Percentiles rank a stretch among this genome's conserved stretches.
Evolutionary conservation across 2,888 invertebrate species (phyloP).

Genomic region (Sinotaia quadrata): DNA sequence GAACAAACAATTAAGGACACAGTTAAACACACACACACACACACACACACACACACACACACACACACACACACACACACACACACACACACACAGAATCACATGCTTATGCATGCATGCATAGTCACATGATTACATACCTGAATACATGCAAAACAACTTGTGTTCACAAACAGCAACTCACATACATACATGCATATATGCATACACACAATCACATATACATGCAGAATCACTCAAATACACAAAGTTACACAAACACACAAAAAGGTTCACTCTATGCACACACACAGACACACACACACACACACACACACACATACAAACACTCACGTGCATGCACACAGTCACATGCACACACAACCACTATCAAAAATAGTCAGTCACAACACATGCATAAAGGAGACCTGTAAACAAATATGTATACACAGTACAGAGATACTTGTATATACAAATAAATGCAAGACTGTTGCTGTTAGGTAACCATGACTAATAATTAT

Average conservation of each 20-base stretch:
- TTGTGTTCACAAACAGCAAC: background rate
- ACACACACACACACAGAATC: background rate
- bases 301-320: background rate
- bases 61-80: background rate
- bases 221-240: background rate
- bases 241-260: background rate
- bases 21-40: background rate
- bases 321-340: background rate
- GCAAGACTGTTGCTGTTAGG: too few species aligned
- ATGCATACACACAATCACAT: background rate
- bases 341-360: background rate
- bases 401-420: too few species aligned
- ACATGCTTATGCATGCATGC: background rate
- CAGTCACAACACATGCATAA: too few species aligned
- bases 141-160: slow-evolving; percentile 4
- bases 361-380: too few species aligned
- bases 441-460: too few species aligned
- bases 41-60: background rate
- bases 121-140: slow-evolving; percentile 3
- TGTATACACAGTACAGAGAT: too few species aligned
- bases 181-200: background rate
- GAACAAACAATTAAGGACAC: background rate
- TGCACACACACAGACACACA: background rate
- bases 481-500: too few species aligned
- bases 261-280: background rate